Evolutionary conservation across 2,888 invertebrate species (phyloP), one percentile per base, ranked within the genome.

Genomic region (Ellobium chinense): DNA sequence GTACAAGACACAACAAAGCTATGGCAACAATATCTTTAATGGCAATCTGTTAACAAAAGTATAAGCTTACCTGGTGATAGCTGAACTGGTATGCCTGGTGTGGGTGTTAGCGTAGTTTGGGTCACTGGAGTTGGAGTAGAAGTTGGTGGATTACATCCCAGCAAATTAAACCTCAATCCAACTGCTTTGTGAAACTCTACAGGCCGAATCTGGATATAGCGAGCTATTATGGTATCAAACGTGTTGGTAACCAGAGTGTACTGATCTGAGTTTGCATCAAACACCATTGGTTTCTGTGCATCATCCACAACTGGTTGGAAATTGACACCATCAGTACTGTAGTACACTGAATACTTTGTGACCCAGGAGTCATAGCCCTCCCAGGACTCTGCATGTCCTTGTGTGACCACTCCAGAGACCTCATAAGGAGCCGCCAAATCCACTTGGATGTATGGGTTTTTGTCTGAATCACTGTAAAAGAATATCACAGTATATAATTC

Each of bases 201-300:
- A 18, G 89, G 89, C 62, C 86, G 84, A 79, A 97, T 85, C 31
- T 87, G 84, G 31, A 90, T 85, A 75, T 85, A 88, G 65, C 86
- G 88, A 9, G 89, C 88, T 29, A 56, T 54, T 31, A 83, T 69
- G 1, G 62, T 24, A 27, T 34, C 18, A 76, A 84, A 83, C 46
- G 80, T 69, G 60, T 84, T 74, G 72, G 73, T 68, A 37, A 83
- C 84, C n/a, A 86, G 84, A 12, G 87, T 86, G 73, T 85, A 83
- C 18, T 84, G 81, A 54, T 83, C 83, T 9, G 62, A 54, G 65
- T 83, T 83, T 63, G 77, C 81, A 21, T 36, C 18, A 93, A 97
- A 97, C 39, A 95, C 89, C 27, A 31, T 21, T 24, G 79, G 79
- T 14, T 37, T 58, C 14, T 58, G 31, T 18, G 37, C 24, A 58